Conservation (phyloP, 1,140 invertebrate species). For the Lamellibrachia luymesi region DNA sequence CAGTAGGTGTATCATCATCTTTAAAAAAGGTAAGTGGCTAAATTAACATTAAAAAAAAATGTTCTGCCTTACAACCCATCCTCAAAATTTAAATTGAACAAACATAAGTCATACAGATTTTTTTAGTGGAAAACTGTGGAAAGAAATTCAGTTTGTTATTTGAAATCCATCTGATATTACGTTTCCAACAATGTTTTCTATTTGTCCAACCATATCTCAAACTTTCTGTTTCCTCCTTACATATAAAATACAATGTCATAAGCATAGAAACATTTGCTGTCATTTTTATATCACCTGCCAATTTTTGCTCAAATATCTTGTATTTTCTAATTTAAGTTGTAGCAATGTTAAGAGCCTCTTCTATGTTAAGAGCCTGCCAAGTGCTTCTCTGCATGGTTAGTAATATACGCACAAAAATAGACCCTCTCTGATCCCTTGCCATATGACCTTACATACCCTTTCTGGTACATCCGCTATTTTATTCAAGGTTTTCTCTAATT, state of each 20-base stretch:
- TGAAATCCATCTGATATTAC: background rate
- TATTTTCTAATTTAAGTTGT: background rate
- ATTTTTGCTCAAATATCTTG: background rate
- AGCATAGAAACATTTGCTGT: background rate
- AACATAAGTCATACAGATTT: too few relatives aligned
- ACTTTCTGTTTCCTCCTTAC: background rate
- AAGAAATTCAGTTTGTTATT: background rate
- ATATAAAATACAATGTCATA: background rate
- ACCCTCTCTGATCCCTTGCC: too few relatives aligned
- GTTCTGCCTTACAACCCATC: too few relatives aligned
- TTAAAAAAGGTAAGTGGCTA: too few relatives aligned
- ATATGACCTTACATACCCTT: background rate
- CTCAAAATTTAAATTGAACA: too few relatives aligned
- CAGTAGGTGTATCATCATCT: too few relatives aligned
- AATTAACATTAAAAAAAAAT: too few relatives aligned
- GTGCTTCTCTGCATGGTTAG: background rate
- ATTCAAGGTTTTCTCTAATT: background rate
- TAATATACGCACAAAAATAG: background rate
- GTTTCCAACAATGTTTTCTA: background rate
- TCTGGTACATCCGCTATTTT: background rate
- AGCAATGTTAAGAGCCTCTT: background rate
- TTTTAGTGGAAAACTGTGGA: too few relatives aligned
- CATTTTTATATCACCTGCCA: background rate
- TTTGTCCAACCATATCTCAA: background rate
- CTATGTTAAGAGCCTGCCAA: background rate